Evolutionary conservation across 1,140 invertebrate genomes (phyloP), one percentile per base, ranked within the genome.

Genomic region (Cotesia glomerata): DNA sequence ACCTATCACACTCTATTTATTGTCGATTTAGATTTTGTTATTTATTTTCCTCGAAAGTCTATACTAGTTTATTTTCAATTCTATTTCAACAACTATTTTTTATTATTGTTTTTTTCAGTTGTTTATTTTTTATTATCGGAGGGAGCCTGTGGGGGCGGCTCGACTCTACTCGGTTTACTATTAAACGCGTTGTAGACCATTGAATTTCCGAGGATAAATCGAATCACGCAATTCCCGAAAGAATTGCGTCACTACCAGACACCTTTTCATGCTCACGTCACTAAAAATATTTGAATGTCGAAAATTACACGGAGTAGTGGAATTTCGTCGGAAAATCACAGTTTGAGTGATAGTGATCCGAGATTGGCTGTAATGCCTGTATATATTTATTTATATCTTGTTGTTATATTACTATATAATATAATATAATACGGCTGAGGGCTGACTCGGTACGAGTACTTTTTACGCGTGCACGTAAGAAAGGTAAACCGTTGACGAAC

Each of bases 211-310:
- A 58, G 56, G 9, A 26, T 58, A 58, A 58, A 58, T 58, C 56
- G 56, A 58, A 58, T 58, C 56, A 58, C 56, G 56, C 56, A 58
- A 58, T 58, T 58, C 56, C 8, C 18, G n/a, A 58, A 58, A 26
- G 56, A 9, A 58, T 16, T 26, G 18, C 56, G 56, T 58, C 56
- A 58, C 56, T 4, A 58, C 16, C 56, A 58, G 56, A 58, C 56
- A 58, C 56, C 56, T 58, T 58, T 58, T 58, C 56, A 58, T 18
- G 56, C 9, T 18, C 56, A 18, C 56, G 56, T 58, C 56, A 11
- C 56, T 16, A 45, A 45, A 45, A 58, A 58, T 58, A 58, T 58
- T 58, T 9, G 56, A 58, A 58, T 58, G 39, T 9, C 11, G 56
- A 58, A 58, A 58, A 58, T 58, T 54, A 18, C 26, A 16, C 7